These are phyloP conservation scores for Adoxophyes honmai DNA, from an alignment of 1,140 invertebrate species.

Conservation along the genomic window DNA sequence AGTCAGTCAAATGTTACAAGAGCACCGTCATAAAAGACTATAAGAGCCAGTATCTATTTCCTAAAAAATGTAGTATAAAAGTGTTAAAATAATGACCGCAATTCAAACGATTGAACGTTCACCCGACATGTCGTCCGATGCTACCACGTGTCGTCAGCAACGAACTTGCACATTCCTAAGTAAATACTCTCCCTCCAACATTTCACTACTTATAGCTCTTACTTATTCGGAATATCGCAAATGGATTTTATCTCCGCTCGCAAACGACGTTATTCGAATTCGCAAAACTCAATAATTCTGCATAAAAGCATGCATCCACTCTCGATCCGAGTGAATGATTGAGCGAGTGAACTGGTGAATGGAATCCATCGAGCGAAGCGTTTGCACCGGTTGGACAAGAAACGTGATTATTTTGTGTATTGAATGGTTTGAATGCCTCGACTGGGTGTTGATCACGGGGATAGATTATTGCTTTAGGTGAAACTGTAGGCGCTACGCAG, in stretches of 20 bases:
- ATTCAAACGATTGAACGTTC: too few relatives aligned
- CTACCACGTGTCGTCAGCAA: too few relatives aligned
- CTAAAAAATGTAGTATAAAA: too few relatives aligned
- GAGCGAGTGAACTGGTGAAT: slow-evolving; percentile 40
- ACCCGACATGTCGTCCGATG: too few relatives aligned
- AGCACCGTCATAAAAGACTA: too few relatives aligned
- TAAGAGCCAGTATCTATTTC: too few relatives aligned
- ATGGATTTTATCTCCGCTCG: slow-evolving; percentile 32
- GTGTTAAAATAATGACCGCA: too few relatives aligned
- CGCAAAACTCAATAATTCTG: slow-evolving; percentile 47
- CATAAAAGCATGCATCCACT: slow-evolving; percentile 45
- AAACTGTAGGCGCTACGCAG: too few relatives aligned
- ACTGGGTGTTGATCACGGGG: not conserved
- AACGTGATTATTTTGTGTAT: slow-evolving; percentile 36
- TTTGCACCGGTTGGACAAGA: slow-evolving; percentile 26
- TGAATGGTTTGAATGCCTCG: slow-evolving; percentile 20
- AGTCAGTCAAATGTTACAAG: too few relatives aligned
- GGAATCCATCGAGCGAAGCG: slow-evolving; percentile 31
- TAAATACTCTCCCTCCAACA: too few relatives aligned
- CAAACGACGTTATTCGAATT: slow-evolving; percentile 29
- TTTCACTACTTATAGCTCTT: too few relatives aligned
- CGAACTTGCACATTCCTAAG: too few relatives aligned
- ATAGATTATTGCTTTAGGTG: not conserved
- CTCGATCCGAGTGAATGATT: slow-evolving; percentile 37
- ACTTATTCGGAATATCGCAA: slow-evolving; percentile 15